Percentiles rank a stretch among this genome's conserved stretches.
phyloP scores from a whole-genome alignment of 2,113 vertebrate genomes.

The Lepus americanus region DNA sequence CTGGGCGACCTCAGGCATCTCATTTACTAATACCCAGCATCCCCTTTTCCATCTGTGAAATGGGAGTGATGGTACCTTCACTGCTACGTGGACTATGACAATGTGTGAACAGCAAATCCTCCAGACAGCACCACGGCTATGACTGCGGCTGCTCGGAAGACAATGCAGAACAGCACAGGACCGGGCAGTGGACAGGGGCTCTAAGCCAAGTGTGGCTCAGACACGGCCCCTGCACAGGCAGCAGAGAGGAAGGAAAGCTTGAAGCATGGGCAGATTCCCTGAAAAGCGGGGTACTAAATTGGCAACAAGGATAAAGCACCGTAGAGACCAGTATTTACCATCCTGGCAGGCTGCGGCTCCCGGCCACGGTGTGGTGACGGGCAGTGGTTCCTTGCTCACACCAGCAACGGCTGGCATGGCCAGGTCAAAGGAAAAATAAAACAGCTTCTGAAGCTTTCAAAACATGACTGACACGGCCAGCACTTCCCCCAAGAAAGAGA shows the following conservation, averaged over 20 bases:
- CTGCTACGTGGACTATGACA: background rate
- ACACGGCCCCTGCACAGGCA: background rate
- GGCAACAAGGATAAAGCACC: background rate
- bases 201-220: background rate
- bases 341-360: background rate
- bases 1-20: background rate
- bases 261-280: background rate
- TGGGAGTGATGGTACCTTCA: background rate
- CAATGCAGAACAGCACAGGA: background rate
- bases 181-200: too few relatives aligned
- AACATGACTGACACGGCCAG: background rate
- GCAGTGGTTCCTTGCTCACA: background rate
- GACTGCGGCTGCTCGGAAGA: background rate
- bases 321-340: background rate
- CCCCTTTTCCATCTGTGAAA: too few relatives aligned
- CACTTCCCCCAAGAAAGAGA: too few relatives aligned
- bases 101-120: background rate
- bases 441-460: background rate
- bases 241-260: background rate
- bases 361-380: background rate
- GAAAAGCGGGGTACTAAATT: background rate
- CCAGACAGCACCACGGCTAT: background rate
- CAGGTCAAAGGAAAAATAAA: background rate
- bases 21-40: background rate
- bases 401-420: background rate